A percentile compares a stretch with the other conserved stretches of the same genome.
phyloP scores from a whole-genome alignment of 1,140 invertebrate genomes.

The Aphis craccivora region DNA sequence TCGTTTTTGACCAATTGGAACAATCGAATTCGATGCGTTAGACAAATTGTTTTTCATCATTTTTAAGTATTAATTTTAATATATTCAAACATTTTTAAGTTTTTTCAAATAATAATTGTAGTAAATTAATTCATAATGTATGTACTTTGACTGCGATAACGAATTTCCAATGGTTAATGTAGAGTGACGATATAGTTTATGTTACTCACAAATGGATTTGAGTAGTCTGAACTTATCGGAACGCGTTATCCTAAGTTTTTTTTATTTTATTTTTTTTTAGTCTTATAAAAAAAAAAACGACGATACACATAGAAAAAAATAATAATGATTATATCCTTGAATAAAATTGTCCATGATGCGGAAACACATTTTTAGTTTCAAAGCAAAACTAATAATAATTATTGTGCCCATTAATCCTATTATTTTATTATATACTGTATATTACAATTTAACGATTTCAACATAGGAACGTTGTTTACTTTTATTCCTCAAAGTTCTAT shows the following conservation, averaged over 20 bases:
- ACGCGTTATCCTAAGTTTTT: not conserved
- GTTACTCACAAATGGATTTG: not conserved
- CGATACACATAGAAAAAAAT: not conserved
- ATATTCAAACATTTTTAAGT: too few relatives aligned
- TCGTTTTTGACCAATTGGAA: too few relatives aligned
- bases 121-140: not conserved
- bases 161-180: not conserved
- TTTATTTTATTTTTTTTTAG: not conserved
- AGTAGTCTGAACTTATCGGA: not conserved
- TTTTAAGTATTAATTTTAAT: not conserved
- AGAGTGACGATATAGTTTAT: not conserved
- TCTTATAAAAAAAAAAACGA: not conserved
- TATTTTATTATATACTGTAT: too few relatives aligned
- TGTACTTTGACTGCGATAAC: not conserved
- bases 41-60: too few relatives aligned
- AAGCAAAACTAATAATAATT: not conserved
- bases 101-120: not conserved
- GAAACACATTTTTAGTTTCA: not conserved
- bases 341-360: not conserved
- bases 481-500: not conserved
- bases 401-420: too few relatives aligned
- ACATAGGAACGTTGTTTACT: not conserved
- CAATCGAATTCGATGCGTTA: too few relatives aligned
- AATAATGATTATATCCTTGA: too few relatives aligned
- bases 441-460: too few relatives aligned